Evolutionary conservation across 2,888 invertebrate genomes (phyloP).

Genomic region (Pheosia gnoma): DNA sequence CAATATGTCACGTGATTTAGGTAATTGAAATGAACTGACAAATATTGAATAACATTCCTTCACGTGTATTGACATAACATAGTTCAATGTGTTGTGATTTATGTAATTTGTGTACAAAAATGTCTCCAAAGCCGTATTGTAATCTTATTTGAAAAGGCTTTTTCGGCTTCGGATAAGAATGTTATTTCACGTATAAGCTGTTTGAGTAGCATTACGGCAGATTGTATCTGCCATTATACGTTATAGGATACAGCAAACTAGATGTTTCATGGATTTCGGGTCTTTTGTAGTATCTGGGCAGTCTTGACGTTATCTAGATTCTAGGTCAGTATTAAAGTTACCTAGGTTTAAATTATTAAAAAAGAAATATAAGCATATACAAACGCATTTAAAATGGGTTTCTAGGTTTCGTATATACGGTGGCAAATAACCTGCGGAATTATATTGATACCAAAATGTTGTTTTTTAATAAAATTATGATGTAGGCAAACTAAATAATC

Average conservation of each 20-base stretch:
- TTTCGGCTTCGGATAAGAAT: neutral
- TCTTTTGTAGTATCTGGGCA: too few species aligned
- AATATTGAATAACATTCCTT: constrained; percentile 20
- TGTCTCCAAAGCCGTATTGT: neutral
- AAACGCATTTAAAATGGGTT: too few species aligned
- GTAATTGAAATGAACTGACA: constrained; percentile 26
- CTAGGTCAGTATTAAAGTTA: too few species aligned
- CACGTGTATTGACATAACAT: neutral
- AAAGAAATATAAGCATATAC: too few species aligned
- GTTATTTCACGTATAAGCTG: neutral
- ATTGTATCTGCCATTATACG: neutral
- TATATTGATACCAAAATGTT: too few species aligned
- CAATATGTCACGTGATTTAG: constrained; percentile 27
- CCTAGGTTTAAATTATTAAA: too few species aligned
- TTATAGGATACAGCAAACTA: neutral
- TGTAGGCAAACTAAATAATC: too few species aligned
- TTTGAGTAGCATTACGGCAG: neutral
- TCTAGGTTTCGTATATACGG: too few species aligned
- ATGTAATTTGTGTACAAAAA: neutral
- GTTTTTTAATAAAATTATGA: too few species aligned
- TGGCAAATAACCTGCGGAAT: too few species aligned
- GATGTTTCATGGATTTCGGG: neutral
- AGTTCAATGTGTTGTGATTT: neutral
- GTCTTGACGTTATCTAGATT: too few species aligned
- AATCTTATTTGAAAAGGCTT: constrained; percentile 6